Conservation (phyloP, 2,113 vertebrate species). For the Oxygymnocypris stewartii region DNA sequence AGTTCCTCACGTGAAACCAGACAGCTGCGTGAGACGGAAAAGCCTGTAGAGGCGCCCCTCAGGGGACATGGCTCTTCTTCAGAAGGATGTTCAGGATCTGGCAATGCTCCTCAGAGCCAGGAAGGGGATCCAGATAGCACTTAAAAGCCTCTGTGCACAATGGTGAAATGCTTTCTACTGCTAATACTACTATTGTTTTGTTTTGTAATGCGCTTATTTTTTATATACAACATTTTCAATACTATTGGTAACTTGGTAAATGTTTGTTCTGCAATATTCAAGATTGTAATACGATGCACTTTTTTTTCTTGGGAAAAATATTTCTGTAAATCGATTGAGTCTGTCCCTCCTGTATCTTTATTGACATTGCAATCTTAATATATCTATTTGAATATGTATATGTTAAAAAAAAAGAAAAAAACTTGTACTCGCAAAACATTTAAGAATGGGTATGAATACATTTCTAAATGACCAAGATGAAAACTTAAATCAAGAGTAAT, state of each 20-base stretch:
- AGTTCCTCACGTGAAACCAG: conserved; percentile 65
- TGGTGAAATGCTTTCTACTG: conserved; percentile 69
- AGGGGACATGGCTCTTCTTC: conserved; percentile 61
- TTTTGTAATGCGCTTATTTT: conserved; percentile 74
- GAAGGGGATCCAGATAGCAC: conserved; percentile 69
- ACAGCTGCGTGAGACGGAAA: conserved; percentile 74
- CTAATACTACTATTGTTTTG: conserved; percentile 65
- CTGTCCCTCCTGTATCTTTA: conserved; percentile 68
- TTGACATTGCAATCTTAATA: conserved; percentile 73
- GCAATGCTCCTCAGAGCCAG: conserved; percentile 66
- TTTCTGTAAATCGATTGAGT: conserved; percentile 68
- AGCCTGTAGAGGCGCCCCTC: conserved; percentile 51
- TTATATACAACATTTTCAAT: conserved; percentile 79
- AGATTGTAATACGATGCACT: conserved; percentile 82
- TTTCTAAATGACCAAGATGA: conserved; percentile 81
- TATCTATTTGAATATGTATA: conserved; percentile 71
- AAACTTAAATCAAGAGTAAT: conserved; percentile 70
- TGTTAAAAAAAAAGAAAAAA: conserved; percentile 62
- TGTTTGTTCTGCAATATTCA: conserved; percentile 79
- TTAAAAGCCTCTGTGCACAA: conserved; percentile 77
- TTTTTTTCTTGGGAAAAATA: conserved; percentile 84
- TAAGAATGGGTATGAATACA: conserved; percentile 64
- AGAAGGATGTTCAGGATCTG: conserved; percentile 61
- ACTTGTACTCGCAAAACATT: conserved; percentile 29
- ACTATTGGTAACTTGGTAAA: conserved; percentile 77